Evolutionary conservation across 53 echinoderm and acorn worm species (phyloP).

Genomic region (Zoroaster sp.): DNA sequence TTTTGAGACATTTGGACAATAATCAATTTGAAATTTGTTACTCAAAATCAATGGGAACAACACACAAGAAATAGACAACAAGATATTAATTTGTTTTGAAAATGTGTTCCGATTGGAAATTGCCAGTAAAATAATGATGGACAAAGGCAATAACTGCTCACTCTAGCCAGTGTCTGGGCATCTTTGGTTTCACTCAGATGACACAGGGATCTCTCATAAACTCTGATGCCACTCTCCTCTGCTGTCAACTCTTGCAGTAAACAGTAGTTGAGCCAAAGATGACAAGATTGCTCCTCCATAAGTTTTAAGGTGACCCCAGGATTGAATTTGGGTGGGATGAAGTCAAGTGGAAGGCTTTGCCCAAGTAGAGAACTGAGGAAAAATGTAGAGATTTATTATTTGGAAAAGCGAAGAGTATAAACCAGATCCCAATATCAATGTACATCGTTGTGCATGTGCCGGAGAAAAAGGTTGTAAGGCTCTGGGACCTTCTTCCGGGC

Average conservation of each 20-base stretch:
- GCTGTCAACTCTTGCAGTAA: constrained; percentile 46
- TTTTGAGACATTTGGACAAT: too few relatives aligned
- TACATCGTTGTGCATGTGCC: too few relatives aligned
- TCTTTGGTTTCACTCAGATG: constrained; percentile 38
- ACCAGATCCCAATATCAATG: too few relatives aligned
- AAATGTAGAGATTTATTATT: too few relatives aligned
- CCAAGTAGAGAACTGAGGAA: constrained; percentile 63
- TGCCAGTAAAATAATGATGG: background rate
- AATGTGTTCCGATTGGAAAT: too few relatives aligned
- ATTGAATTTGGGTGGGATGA: constrained; percentile 46
- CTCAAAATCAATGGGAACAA: too few relatives aligned
- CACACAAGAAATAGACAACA: too few relatives aligned
- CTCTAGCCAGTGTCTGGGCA: constrained; percentile 74
- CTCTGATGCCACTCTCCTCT: constrained; percentile 12
- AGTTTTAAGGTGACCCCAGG: constrained; percentile 40
- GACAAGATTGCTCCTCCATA: constrained; percentile 15
- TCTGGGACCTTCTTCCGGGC: too few relatives aligned
- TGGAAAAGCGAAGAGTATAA: too few relatives aligned
- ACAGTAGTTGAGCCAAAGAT: constrained; percentile 79
- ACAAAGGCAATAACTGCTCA: constrained; percentile 34
- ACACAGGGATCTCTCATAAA: constrained; percentile 76
- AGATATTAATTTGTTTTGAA: too few relatives aligned
- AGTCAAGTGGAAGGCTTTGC: constrained; percentile 56
- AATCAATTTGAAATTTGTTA: too few relatives aligned
- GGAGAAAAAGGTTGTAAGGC: too few relatives aligned